These are phyloP conservation scores for Leistus spinibarbis DNA, from an alignment of 2,888 invertebrate species.

Conservation along the genomic window DNA sequence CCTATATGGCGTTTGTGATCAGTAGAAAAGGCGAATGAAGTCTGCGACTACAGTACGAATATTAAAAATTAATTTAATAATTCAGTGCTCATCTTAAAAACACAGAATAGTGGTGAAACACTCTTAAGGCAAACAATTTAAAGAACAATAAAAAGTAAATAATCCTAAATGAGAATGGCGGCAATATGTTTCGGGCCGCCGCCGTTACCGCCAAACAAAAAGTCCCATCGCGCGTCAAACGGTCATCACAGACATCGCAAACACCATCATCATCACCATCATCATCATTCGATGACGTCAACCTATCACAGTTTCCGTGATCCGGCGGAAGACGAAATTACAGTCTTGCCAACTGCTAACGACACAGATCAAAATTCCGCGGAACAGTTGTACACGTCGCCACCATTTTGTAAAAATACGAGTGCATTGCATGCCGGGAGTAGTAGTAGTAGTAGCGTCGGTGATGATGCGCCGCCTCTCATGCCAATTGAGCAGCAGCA, in stretches of 20 bases:
- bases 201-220: constrained; percentile 59
- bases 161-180: constrained; percentile 55
- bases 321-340: constrained; percentile 58
- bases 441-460: constrained; percentile 32
- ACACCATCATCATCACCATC: constrained; percentile 43
- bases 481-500: neutral
- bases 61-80: no score
- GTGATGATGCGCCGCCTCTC: constrained; percentile 37
- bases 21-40: no score
- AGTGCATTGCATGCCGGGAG: constrained; percentile 42
- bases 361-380: neutral
- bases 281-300: constrained; percentile 55
- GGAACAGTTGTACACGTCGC: constrained; percentile 46
- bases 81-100: no score
- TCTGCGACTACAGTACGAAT: no score
- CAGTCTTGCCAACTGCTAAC: neutral
- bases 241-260: constrained; percentile 19
- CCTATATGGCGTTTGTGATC: no score
- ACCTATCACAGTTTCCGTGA: constrained; percentile 65
- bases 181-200: constrained; percentile 65
- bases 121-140: neutral
- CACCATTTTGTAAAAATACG: constrained; percentile 39
- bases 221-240: constrained; percentile 42
- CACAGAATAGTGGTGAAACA: no score
- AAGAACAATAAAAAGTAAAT: neutral